phyloP scores from a whole-genome alignment of 2,797 vertebrate genomes.

The Gila robusta region DNA sequence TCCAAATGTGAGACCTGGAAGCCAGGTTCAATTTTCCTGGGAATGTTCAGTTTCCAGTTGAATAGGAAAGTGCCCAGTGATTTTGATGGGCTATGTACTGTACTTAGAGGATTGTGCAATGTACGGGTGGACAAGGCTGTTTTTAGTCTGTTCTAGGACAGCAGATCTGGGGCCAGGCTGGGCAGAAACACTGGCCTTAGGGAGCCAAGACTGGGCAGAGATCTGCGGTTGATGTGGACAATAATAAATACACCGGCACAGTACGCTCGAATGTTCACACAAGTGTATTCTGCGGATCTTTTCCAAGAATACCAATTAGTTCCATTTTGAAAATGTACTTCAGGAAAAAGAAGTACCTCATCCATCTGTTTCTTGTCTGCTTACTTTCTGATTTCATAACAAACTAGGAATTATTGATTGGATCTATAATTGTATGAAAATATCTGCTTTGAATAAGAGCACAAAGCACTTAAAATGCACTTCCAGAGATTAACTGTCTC shows the following conservation, averaged over 20 bases:
- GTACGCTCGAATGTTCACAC: slow-evolving; percentile 62
- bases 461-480: slow-evolving; percentile 12
- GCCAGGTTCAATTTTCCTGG: slow-evolving; percentile 55
- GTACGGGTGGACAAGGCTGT: slow-evolving; percentile 36
- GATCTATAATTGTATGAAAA: slow-evolving; percentile 53
- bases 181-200: not conserved
- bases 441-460: slow-evolving; percentile 36
- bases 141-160: slow-evolving; percentile 24
- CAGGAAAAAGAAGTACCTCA: slow-evolving; percentile 34
- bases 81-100: slow-evolving; percentile 45
- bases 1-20: slow-evolving; percentile 74
- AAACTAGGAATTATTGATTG: slow-evolving; percentile 54
- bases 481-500: slow-evolving; percentile 18
- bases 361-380: slow-evolving; percentile 61
- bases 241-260: slow-evolving; percentile 29
- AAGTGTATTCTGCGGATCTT: slow-evolving; percentile 40
- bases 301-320: slow-evolving; percentile 65
- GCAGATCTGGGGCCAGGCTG: not conserved
- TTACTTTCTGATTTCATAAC: slow-evolving; percentile 57
- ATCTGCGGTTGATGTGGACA: slow-evolving; percentile 50
- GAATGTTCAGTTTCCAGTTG: slow-evolving; percentile 62
- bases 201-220: slow-evolving; percentile 32
- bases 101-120: slow-evolving; percentile 40
- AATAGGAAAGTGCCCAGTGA: slow-evolving; percentile 64
- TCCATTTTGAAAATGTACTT: slow-evolving; percentile 55